Evolutionary conservation across 1,140 invertebrate genomes (phyloP), one percentile per base, ranked within the genome.

Genomic region (Drosophila tristis): DNA sequence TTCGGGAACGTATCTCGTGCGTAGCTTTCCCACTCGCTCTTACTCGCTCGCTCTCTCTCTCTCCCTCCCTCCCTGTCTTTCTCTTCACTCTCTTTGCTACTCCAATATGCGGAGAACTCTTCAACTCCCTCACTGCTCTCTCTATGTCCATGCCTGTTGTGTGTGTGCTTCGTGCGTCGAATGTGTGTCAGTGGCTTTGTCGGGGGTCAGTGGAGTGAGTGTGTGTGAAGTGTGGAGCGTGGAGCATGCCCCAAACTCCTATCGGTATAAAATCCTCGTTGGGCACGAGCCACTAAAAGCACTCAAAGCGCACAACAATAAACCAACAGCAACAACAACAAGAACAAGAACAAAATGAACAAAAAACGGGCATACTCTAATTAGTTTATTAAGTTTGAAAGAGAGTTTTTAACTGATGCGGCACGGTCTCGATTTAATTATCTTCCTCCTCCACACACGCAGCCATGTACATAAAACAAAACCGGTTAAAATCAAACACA

Each of bases 131-230:
- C 60, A 35, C 74, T 68, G 45, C 53, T 65, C 61, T 51, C 54
- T 66, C 25, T 49, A 31, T 45, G 23, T 35, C 57, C 3, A 54
- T 20, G 53, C 57, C 48, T 39, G 49, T 55, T 44, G 42, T 48
- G 23, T 66, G 77, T 35, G 53, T 59, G 53, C 56, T 66, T 67
- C 53, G 60, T 62, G 80, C 56, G 51, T 86, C 58, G 47, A 90
- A 89, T 89, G 80, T 89, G 84, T 89, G 84, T 89, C 84, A 89
- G 76, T 82, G 68, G 79, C 66, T 78, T 74, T 68, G 66, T 79
- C 63, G 50, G 45, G 35, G 61, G 54, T 55, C 44, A 62, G 25
- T 45, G 31, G 15, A 63, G 53, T 16, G 56, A 31, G 44, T 20
- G 29, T 58, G 29, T 11, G 31, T 35, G 31, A 4, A 35, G 31